phyloP scores from a whole-genome alignment of 2,888 invertebrate species.

The Watsonalla cultraria region DNA sequence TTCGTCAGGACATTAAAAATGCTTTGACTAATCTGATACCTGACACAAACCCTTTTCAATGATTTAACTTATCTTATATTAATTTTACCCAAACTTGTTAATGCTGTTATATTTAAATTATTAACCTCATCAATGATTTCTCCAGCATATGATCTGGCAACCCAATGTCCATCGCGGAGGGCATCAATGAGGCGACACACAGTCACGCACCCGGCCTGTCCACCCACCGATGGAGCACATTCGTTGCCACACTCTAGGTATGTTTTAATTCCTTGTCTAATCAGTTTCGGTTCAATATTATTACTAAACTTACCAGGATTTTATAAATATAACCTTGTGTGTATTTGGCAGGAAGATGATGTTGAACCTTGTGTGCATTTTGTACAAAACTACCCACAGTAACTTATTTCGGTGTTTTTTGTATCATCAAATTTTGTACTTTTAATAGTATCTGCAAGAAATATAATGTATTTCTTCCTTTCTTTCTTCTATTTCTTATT shows the following conservation, averaged over 20 bases:
- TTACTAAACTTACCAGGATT: not conserved
- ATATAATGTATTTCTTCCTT: no score
- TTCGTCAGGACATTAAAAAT: not conserved
- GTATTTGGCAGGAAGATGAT: no score
- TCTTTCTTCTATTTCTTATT: no score
- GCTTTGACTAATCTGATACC: not conserved
- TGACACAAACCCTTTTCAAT: not conserved
- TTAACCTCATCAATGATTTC: constrained; percentile 8
- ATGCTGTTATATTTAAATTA: not conserved
- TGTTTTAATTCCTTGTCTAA: not conserved
- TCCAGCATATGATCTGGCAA: constrained; percentile 89
- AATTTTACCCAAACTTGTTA: no score
- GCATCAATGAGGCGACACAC: constrained; percentile 84
- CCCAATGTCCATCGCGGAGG: constrained; percentile 86
- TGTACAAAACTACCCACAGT: no score
- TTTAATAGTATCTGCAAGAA: no score
- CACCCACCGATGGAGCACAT: constrained; percentile 75
- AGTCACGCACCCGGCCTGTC: constrained; percentile 75
- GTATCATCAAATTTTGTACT: no score
- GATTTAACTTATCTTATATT: not conserved
- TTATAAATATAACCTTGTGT: not conserved
- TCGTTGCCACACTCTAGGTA: constrained; percentile 86
- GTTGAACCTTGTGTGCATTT: no score
- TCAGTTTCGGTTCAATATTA: not conserved
- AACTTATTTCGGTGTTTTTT: no score